Base-by-base conservation (phyloP, 2,113 vertebrate genomes). In the Laterallus jamaicensis region DNA sequence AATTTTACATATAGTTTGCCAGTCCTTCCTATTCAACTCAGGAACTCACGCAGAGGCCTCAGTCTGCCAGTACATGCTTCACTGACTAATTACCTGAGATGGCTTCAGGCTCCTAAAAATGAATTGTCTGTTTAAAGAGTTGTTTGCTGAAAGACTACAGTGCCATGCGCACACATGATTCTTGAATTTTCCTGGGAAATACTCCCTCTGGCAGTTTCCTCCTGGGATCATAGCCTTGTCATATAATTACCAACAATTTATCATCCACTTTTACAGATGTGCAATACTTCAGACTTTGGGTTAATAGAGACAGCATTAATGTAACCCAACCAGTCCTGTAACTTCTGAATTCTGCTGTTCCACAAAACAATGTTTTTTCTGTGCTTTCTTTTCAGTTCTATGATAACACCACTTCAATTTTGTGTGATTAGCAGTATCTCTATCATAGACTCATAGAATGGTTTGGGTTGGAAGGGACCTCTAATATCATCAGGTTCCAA, bases 221-320 rank as follows among this genome's bases (percentile, higher is more conserved):
- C 37, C 35, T 39, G 32, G 10, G 5, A 24, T 60, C 21, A 66
- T 40, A 37, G 60, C 15, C 24, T 76, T 47, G 10, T 31, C 31
- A 12, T 21, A 7, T 25, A 82, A 58, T 74, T 74, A 54, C 16
- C n/a, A n/a, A 42, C 3, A 42, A 59, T 85, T 95, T 87, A 31
- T 37, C 0, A 0, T 31, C n/a, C 63, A 3, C 4, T 66, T 82
- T 77, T 69, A 76, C 24, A 47, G 8, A 58, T 62, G n/a, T 58
- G 8, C 59, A 69, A 85, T 52, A 60, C 20, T 19, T 78, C 37
- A 58, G 37, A 44, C 7, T 47, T 32, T 17, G 8, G 2, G 18
- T 86, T 64, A 59, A 28, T 15, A 55, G 12, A 67, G 39, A 31
- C 31, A 70, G 9, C 21, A 40, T 55, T 64, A 67, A 42, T 19